These are phyloP conservation scores for Sebastes iracundus DNA, from an alignment of 2,797 vertebrate species.

Conservation along the genomic window DNA sequence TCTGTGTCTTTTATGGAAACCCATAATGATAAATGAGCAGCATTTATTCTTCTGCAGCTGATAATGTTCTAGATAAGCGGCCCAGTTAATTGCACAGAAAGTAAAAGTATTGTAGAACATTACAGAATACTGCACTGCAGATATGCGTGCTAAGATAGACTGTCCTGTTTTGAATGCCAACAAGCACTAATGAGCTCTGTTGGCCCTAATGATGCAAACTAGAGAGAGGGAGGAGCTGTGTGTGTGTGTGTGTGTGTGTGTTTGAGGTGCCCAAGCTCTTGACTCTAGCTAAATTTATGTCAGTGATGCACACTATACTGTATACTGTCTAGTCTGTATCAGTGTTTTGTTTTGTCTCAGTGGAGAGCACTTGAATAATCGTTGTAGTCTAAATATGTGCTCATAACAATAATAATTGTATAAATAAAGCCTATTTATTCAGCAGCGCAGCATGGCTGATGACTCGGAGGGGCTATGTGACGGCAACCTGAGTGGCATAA, in stretches of 20 bases:
- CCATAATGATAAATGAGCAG: neutral
- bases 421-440: constrained; percentile 68
- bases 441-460: constrained; percentile 40
- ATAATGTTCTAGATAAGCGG: neutral
- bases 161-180: constrained; percentile 17
- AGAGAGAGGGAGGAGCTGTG: constrained; percentile 5
- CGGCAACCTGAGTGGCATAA: constrained; percentile 34
- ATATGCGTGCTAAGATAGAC: neutral
- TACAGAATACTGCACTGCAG: neutral
- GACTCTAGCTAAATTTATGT: constrained; percentile 1
- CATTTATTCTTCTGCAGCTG: constrained; percentile 4
- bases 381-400: constrained; percentile 38
- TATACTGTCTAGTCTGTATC: constrained; percentile 11
- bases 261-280: neutral
- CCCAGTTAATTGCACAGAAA: constrained; percentile 16
- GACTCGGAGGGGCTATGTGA: constrained; percentile 50
- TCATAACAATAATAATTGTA: constrained; percentile 46
- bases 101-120: constrained; percentile 9
- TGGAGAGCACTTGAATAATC: constrained; percentile 33
- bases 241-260: neutral
- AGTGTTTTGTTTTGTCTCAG: constrained; percentile 46
- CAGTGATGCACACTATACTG: neutral
- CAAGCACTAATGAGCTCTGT: constrained; percentile 48
- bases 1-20: constrained; percentile 12
- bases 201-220: constrained; percentile 42